Evolutionary conservation across 1,140 invertebrate genomes (phyloP).

Genomic region (Pissodes strobi): DNA sequence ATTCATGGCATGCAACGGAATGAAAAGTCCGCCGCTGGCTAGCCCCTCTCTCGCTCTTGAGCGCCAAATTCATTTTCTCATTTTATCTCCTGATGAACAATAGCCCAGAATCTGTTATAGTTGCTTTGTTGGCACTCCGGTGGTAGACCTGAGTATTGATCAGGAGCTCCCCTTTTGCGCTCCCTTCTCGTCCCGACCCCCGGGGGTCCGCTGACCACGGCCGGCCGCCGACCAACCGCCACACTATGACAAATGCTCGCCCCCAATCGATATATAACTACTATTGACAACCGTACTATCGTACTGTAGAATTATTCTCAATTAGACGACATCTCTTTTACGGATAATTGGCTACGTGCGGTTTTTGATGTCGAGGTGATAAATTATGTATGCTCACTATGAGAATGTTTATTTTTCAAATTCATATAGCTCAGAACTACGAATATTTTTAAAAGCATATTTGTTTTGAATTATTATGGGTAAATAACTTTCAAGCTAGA

Average conservation of each 20-base stretch:
- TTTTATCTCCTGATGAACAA: conserved; percentile 58
- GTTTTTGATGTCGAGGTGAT: background rate
- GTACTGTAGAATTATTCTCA: conserved; percentile 37
- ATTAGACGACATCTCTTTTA: conserved; percentile 16
- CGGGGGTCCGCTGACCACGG: conserved; percentile 45
- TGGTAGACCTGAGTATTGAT: conserved; percentile 58
- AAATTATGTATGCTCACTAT: too few species aligned
- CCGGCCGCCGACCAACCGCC: conserved; percentile 45
- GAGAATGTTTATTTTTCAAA: too few species aligned
- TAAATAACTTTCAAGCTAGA: too few species aligned
- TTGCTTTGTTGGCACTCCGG: conserved; percentile 58
- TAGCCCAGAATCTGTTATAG: conserved; percentile 58
- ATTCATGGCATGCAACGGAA: conserved; percentile 3
- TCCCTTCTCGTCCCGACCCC: conserved; percentile 39
- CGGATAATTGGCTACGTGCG: background rate
- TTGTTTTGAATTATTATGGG: too few species aligned
- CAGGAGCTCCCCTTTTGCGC: conserved; percentile 49
- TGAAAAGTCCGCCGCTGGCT: conserved; percentile 1
- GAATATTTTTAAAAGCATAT: too few species aligned
- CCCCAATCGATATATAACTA: conserved; percentile 53
- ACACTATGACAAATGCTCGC: conserved; percentile 55
- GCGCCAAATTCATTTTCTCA: conserved; percentile 54
- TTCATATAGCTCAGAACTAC: too few species aligned
- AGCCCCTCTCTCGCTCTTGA: conserved; percentile 20
- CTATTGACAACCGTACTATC: conserved; percentile 49